Base-by-base conservation (phyloP, 1,140 invertebrate species). In the Drosophila yakuba region DNA sequence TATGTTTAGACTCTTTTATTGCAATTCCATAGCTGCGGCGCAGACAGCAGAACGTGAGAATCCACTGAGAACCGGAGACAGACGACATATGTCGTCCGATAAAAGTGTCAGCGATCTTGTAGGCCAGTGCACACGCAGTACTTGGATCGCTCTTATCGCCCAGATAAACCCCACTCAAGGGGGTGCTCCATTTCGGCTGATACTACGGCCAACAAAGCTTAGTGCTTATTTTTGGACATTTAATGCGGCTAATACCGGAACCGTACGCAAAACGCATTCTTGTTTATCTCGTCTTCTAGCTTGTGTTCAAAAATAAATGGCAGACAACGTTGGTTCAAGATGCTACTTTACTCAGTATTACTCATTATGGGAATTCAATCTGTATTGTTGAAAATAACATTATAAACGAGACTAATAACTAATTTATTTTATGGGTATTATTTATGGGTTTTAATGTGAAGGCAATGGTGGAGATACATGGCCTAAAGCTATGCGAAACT, bases 1-100 rank as follows among this genome's bases (percentile, higher is more conserved):
- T 43, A 5, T 28, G 55, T 57, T 62, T 62, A 58, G 73, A 48
- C 54, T 25, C 50, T 73, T 59, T 85, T 76, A 63, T 76, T 85
- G 81, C 63, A 69, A 74, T 74, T 52, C 76, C 62, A 59, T 45
- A 50, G 61, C 60, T 52, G 39, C 39, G 61, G 52, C 59, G 51
- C 73, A 85, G 82, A 85, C 81, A 74, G 41, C 81, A 10, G 76
- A 86, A 85, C 81, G 81, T 85, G 81, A 75, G 82, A 81, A 81
- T 54, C 66, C 56, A 61, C 60, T 63, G 63, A 67, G 41, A 68
- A 61, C 51, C 12, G 43, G 51, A 68, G 47, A 44, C 52, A 50
- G 58, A 52, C 38, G 56, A 56, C 56, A 64, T 67, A 25, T 44
- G 25, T 58, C 66, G 52, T 23, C 45, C 69, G 81, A 85, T 80